A percentile compares a stretch with the other conserved stretches of the same genome.
These are phyloP conservation scores for Pangasius djambal DNA, from an alignment of 2,797 vertebrate genomes.

Conservation along the genomic window DNA sequence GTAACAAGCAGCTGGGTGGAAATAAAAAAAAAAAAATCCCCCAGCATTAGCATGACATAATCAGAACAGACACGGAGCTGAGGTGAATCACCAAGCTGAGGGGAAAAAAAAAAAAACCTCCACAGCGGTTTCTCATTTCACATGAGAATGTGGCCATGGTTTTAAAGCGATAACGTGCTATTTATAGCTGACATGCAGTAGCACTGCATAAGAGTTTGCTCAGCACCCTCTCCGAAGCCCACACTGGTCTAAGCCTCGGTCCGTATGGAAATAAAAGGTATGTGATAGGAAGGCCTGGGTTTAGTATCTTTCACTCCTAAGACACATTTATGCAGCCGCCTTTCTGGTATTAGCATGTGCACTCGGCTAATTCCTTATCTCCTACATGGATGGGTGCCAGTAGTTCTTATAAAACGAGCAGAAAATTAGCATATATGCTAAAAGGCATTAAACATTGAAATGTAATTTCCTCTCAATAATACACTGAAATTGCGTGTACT, in stretches of 20 bases:
- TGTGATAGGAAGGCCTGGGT: constrained; percentile 42
- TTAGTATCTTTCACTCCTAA: constrained; percentile 58
- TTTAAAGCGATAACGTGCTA: constrained; percentile 50
- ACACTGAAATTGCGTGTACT: too few relatives aligned
- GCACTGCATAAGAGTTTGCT: constrained; percentile 36
- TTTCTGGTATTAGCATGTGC: constrained; percentile 33
- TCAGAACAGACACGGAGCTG: constrained; percentile 62
- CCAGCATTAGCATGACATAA: constrained; percentile 64
- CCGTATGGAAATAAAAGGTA: not conserved
- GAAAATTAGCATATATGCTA: constrained; percentile 1
- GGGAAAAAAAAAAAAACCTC: constrained; percentile 30
- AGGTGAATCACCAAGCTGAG: constrained; percentile 56
- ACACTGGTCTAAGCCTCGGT: not conserved
- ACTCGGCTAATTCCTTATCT: not conserved
- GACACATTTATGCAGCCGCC: constrained; percentile 64
- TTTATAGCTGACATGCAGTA: constrained; percentile 42
- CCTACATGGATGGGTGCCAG: not conserved
- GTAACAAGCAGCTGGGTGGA: not conserved
- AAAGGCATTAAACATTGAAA: not conserved
- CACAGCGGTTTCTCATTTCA: constrained; percentile 43
- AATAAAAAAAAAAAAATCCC: not conserved
- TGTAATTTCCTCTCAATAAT: too few relatives aligned
- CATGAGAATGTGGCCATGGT: constrained; percentile 30
- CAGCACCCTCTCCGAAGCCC: constrained; percentile 14
- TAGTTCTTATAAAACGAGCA: not conserved